Evolutionary conservation across 2,888 invertebrate genomes (phyloP), one percentile per base, ranked within the genome.

Genomic region (Lamproptera curius): DNA sequence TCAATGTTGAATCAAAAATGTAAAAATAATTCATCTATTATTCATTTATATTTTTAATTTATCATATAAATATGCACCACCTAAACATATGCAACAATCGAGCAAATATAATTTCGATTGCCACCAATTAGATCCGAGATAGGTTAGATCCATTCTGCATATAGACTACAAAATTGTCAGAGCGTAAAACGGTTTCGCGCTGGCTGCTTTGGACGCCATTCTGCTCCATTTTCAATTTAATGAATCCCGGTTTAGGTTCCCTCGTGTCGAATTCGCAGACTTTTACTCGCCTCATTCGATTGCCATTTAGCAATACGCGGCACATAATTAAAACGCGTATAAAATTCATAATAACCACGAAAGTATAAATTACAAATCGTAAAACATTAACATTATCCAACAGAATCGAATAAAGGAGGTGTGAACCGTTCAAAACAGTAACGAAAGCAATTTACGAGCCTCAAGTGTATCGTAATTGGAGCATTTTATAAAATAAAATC

Each of bases 161-260:
- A 68, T 62, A 68, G 63, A 59, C 65, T 65, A 71, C 69, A 70
- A 72, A 75, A 74, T 77, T 77, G 76, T 73, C 72, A 73, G 73
- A 73, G 67, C 78, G 71, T 77, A 71, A 77, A 79, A 77, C 73
- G 62, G 71, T 67, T 65, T 70, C 67, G 62, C 69, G 63, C 70
- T 67, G 63, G 64, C 64, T 66, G 63, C 57, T 65, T 63, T 62
- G 65, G 70, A 53, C 71, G 78, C 75, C 76, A 76, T 73, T 73
- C 73, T 72, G 76, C 61, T 67, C 70, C 61, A 76, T 73, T 76
- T 79, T 72, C 70, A 66, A 72, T 74, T 72, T 77, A 76, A 80
- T 78, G 71, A 79, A 77, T 71, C 69, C 71, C 61, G 65, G 67
- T 69, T 70, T 65, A 61, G 65, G 59, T 59, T 60, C 35, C 28